These are phyloP conservation scores for Salticus scenicus DNA, from an alignment of 2,888 invertebrate species.

Conservation along the genomic window DNA sequence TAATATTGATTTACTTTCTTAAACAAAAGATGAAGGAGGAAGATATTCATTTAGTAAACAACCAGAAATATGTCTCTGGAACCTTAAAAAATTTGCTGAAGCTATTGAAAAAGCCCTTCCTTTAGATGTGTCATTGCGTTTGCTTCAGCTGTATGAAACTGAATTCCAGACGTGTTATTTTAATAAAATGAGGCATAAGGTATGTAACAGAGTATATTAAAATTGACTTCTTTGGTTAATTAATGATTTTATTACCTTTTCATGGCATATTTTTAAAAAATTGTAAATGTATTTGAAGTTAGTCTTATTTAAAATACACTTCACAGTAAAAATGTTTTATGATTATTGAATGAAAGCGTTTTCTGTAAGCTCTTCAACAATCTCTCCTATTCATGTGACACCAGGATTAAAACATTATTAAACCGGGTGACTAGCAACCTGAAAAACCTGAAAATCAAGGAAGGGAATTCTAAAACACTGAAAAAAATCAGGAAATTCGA, in stretches of 20 bases:
- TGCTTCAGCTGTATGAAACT: conserved; percentile 75
- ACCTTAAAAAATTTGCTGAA: conserved; percentile 80
- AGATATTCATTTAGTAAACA: conserved; percentile 81
- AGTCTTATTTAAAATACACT: too few relatives aligned
- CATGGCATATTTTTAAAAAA: too few relatives aligned
- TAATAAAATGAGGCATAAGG: conserved; percentile 78
- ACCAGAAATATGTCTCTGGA: conserved; percentile 82
- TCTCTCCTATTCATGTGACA: too few relatives aligned
- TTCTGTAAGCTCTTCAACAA: too few relatives aligned
- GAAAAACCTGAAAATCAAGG: too few relatives aligned
- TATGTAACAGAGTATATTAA: conserved; percentile 77
- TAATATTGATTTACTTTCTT: conserved; percentile 9
- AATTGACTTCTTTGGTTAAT: conserved; percentile 71
- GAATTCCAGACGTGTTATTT: conserved; percentile 75
- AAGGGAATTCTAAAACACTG: too few relatives aligned
- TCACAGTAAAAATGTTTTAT: too few relatives aligned
- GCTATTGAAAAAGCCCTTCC: conserved; percentile 79
- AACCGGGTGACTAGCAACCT: too few relatives aligned
- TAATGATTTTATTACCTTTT: neutral
- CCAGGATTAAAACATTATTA: too few relatives aligned
- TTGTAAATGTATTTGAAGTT: too few relatives aligned
- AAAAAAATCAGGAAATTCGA: too few relatives aligned
- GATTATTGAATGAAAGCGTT: too few relatives aligned
- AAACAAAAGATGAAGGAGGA: conserved; percentile 80
- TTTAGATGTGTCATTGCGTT: conserved; percentile 72